These are phyloP conservation scores for Poeciliopsis prolifica DNA, from an alignment of 2,113 vertebrate genomes.

Conservation along the genomic window DNA sequence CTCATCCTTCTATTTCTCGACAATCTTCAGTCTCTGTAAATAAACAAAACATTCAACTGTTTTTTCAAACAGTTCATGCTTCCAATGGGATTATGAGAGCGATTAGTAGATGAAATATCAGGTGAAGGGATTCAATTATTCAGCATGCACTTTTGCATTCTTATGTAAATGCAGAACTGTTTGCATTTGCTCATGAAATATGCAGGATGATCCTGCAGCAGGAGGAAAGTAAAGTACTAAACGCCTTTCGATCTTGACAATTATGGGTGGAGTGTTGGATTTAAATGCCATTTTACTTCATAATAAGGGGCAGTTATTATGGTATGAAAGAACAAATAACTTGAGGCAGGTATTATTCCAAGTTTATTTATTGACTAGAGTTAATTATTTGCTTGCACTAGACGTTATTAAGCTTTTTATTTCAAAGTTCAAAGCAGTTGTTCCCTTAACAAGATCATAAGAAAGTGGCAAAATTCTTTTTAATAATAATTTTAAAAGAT, in stretches of 20 bases:
- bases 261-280: conserved; percentile 14
- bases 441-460: background rate
- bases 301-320: background rate
- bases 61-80: background rate
- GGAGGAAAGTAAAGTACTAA: background rate
- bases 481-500: background rate
- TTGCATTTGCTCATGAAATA: conserved; percentile 26
- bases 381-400: background rate
- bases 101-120: background rate
- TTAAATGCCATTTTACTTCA: conserved; percentile 18
- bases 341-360: background rate
- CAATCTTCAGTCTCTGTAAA: background rate
- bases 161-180: conserved; percentile 8
- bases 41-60: background rate
- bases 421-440: background rate
- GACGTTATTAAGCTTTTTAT: background rate
- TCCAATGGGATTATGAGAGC: no score
- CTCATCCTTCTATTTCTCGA: background rate
- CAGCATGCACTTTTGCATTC: conserved; percentile 5
- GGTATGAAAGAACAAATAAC: background rate
- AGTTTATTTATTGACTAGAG: background rate
- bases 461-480: background rate
- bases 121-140: conserved; percentile 23
- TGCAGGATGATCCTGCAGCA: conserved; percentile 7
- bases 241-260: background rate